Percentiles rank a stretch among this genome's conserved stretches.
These are phyloP conservation scores for Chromoteleia sp. DNA, from an alignment of 2,888 invertebrate species.

Conservation along the genomic window DNA sequence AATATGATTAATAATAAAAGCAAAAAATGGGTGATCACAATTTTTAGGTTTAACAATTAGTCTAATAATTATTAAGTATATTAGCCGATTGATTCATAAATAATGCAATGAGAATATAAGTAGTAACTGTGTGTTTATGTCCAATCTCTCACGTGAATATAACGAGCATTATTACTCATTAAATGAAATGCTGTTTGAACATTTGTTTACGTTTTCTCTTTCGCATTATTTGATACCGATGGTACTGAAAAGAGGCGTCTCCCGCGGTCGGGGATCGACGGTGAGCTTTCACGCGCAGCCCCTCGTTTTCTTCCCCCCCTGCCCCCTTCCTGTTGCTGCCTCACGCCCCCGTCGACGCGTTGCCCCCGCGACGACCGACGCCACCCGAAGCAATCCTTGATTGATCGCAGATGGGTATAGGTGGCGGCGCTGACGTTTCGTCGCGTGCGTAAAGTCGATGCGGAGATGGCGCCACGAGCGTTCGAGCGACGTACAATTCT, in stretches of 20 bases:
- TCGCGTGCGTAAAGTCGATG: too few species aligned
- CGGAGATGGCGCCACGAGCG: conserved; percentile 35
- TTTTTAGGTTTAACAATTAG: conserved; percentile 84
- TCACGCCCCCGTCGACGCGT: neutral
- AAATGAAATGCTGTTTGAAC: conserved; percentile 81
- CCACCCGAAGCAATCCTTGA: neutral
- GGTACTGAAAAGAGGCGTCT: conserved; percentile 59
- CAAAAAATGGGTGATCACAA: conserved; percentile 83
- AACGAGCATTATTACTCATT: conserved; percentile 84
- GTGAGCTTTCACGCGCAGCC: conserved; percentile 32
- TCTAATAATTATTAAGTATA: conserved; percentile 85
- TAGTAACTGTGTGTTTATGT: conserved; percentile 85
- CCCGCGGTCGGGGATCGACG: conserved; percentile 66
- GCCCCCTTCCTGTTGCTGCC: neutral
- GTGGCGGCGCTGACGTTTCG: too few species aligned
- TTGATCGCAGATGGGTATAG: too few species aligned
- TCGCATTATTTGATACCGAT: conserved; percentile 74
- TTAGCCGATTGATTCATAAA: conserved; percentile 85
- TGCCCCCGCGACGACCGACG: neutral
- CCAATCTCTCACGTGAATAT: conserved; percentile 84
- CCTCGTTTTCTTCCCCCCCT: conserved; percentile 70
- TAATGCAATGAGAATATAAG: conserved; percentile 84
- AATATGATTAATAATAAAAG: conserved; percentile 25
- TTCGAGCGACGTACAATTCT: conserved; percentile 36
- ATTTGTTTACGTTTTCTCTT: conserved; percentile 76